phyloP scores from a whole-genome alignment of 2,888 invertebrate species.

The Sclerodermus sp. region DNA sequence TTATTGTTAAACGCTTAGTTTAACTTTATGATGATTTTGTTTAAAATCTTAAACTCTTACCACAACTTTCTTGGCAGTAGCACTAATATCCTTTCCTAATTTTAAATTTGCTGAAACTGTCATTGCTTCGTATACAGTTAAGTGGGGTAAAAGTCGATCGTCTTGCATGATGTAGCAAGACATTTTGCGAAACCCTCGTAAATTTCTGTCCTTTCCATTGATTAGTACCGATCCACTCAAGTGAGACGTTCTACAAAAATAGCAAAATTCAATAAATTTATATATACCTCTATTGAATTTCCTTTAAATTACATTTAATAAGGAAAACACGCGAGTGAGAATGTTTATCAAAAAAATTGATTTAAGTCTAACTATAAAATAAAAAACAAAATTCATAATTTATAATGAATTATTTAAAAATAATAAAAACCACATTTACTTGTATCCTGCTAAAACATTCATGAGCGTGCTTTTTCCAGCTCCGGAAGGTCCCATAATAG shows the following conservation, averaged over 20 bases:
- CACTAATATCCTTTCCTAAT: conserved; percentile 76
- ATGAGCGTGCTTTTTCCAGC: conserved; percentile 81
- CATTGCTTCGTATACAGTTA: conserved; percentile 92
- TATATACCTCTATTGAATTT: no score
- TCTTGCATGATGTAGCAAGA: conserved; percentile 98
- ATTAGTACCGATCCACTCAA: conserved; percentile 84
- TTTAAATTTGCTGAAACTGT: conserved; percentile 92
- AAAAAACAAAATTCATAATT: conserved; percentile 1
- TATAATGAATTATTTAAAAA: conserved; percentile 4
- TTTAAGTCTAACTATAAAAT: no score
- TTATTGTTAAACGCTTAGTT: neutral
- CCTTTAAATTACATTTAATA: no score
- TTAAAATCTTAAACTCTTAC: conserved; percentile 59
- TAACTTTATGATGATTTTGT: neutral
- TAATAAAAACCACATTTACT: conserved; percentile 70
- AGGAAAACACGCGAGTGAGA: no score
- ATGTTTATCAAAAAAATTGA: no score
- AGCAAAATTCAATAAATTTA: no score
- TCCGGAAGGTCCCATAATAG: conserved; percentile 94
- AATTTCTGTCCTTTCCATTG: conserved; percentile 84
- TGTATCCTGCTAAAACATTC: conserved; percentile 87
- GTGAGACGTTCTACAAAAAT: conserved; percentile 83
- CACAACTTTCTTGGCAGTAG: conserved; percentile 74
- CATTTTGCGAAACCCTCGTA: conserved; percentile 86
- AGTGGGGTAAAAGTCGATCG: conserved; percentile 83